Evolutionary conservation across 2,888 invertebrate species (phyloP).

Genomic region (Drosophila prostipennis): DNA sequence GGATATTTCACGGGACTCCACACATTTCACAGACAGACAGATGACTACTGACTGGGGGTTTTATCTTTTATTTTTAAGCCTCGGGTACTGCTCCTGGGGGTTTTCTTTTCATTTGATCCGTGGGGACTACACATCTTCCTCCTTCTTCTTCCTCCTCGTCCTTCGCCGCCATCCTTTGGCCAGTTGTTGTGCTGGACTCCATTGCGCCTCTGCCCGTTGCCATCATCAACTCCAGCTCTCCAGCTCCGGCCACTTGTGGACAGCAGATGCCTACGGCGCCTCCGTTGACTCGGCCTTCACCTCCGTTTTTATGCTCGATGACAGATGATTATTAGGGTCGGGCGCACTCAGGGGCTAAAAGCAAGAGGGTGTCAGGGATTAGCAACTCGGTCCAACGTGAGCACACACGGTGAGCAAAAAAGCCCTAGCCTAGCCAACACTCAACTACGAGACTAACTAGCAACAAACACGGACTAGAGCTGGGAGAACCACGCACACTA

Average conservation of each 20-base stretch:
- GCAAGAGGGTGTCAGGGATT: conserved; percentile 57
- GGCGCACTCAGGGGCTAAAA: conserved; percentile 92
- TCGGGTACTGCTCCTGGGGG: not conserved
- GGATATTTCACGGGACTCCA: conserved; percentile 16
- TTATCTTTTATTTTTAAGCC: conserved; percentile 22
- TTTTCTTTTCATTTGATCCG: conserved; percentile 15
- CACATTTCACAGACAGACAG: conserved; percentile 22
- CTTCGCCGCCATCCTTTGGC: conserved; percentile 1
- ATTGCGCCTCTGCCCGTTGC: conserved; percentile 65
- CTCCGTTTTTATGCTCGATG: conserved; percentile 87
- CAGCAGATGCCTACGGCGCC: conserved; percentile 87
- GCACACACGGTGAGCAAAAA: conserved; percentile 50
- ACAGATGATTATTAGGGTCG: conserved; percentile 92
- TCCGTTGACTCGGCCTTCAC: conserved; percentile 92
- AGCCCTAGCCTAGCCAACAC: conserved; percentile 71
- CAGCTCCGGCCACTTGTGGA: conserved; percentile 32
- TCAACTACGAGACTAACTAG: conserved; percentile 64
- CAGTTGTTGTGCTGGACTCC: conserved; percentile 36
- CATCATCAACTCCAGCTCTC: conserved; percentile 32
- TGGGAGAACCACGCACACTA: conserved; percentile 41
- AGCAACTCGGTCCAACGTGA: conserved; percentile 33
- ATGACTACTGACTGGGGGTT: conserved; percentile 22
- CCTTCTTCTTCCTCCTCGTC: not conserved
- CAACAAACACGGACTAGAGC: conserved; percentile 39
- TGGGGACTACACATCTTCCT: not conserved